These are phyloP conservation scores for Percopsis omiscomaycus DNA, from an alignment of 2,797 vertebrate species.

Conservation along the genomic window DNA sequence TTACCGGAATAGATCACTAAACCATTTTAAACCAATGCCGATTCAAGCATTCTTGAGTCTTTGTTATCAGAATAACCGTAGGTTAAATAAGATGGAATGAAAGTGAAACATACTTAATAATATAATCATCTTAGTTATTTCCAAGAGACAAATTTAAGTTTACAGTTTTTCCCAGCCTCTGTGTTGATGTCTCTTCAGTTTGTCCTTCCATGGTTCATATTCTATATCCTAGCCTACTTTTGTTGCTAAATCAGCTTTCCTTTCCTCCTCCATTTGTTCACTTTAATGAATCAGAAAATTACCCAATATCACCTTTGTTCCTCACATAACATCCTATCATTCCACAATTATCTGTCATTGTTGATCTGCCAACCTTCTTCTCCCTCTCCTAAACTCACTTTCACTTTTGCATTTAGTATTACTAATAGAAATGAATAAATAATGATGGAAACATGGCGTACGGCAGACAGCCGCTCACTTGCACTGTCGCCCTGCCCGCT, in stretches of 20 bases:
- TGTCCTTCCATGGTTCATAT: background rate
- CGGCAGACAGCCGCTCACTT: slow-evolving; percentile 9
- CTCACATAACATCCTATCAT: background rate
- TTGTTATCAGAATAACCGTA: background rate
- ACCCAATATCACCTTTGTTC: background rate
- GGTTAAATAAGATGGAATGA: background rate
- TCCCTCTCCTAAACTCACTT: background rate
- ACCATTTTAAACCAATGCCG: background rate
- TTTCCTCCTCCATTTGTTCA: slow-evolving; percentile 7
- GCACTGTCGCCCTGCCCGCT: slow-evolving; percentile 6
- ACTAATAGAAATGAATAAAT: slow-evolving; percentile 5
- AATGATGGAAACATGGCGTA: slow-evolving; percentile 14
- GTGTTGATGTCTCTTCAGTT: background rate
- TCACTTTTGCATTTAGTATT: background rate
- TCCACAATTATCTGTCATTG: background rate
- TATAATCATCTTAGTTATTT: background rate
- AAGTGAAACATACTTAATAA: background rate
- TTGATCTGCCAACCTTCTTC: background rate
- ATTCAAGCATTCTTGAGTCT: background rate
- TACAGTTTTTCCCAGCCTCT: background rate
- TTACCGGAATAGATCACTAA: slow-evolving; percentile 38
- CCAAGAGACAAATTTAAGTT: background rate
- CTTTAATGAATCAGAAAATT: slow-evolving; percentile 5
- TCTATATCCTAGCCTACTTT: background rate
- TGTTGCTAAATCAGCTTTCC: slow-evolving; percentile 7